These are phyloP conservation scores for Arenaria interpres DNA, from an alignment of 2,113 vertebrate genomes.

Conservation along the genomic window DNA sequence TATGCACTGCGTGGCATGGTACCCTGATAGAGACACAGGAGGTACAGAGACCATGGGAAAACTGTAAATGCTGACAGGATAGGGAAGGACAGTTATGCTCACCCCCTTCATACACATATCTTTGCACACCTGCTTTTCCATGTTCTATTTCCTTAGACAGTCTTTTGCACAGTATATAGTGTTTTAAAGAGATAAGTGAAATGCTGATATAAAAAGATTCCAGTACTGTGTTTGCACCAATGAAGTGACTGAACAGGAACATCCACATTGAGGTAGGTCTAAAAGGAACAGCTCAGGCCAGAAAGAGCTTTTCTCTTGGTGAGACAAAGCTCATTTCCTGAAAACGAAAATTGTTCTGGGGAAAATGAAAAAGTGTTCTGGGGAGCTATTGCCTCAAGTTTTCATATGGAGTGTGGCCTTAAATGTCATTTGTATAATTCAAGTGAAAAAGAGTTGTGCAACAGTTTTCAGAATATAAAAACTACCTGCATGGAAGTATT, in stretches of 20 bases:
- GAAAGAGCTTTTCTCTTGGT: neutral
- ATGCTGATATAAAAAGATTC: neutral
- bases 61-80: neutral
- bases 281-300: neutral
- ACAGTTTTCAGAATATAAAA: neutral
- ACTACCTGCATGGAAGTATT: neutral
- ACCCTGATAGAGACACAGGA: neutral
- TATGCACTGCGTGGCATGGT: accelerated
- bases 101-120: neutral
- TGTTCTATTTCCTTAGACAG: neutral
- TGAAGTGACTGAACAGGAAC: neutral
- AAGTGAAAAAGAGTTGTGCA: neutral
- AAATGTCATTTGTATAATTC: neutral
- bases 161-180: neutral
- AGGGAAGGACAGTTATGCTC: neutral
- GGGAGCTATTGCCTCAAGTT: neutral
- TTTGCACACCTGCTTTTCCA: neutral
- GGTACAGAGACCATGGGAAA: neutral
- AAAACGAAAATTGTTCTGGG: neutral
- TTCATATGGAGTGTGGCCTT: neutral
- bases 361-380: neutral
- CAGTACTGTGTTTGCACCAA: neutral
- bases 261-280: neutral
- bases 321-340: neutral
- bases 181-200: neutral